Percentiles rank a stretch among this genome's conserved stretches.
Evolutionary conservation across 2,797 vertebrate species (phyloP).

Genomic region (Danio choprae): DNA sequence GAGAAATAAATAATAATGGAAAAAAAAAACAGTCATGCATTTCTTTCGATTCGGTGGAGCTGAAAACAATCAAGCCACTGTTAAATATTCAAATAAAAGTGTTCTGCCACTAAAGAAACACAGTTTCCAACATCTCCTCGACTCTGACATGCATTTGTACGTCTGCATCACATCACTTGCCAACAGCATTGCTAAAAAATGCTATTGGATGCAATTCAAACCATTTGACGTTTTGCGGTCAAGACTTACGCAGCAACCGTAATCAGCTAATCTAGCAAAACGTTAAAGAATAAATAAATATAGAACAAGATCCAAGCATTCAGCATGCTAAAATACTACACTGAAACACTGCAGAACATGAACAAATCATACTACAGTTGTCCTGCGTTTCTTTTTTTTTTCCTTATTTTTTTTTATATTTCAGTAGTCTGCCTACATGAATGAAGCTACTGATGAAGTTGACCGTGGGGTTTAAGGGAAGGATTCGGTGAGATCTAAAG

Average conservation of each 20-base stretch:
- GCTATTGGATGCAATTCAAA: constrained; percentile 45
- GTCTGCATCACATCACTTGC: constrained; percentile 68
- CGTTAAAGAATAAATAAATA: constrained; percentile 64
- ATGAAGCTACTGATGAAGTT: constrained; percentile 60
- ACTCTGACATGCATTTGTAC: constrained; percentile 21
- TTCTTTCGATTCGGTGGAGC: constrained; percentile 46
- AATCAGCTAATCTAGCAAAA: constrained; percentile 60
- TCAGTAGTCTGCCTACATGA: constrained; percentile 56
- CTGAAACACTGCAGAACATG: constrained; percentile 62
- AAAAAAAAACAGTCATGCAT: constrained; percentile 45
- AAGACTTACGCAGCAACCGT: constrained; percentile 60
- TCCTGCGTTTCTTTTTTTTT: constrained; percentile 30
- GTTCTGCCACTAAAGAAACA: constrained; percentile 20
- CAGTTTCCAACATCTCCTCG: constrained; percentile 21
- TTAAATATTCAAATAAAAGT: constrained; percentile 39
- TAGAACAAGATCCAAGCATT: constrained; percentile 63
- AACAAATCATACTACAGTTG: constrained; percentile 62
- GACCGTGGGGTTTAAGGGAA: constrained; percentile 55
- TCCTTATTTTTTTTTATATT: constrained; percentile 37
- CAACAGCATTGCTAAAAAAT: constrained; percentile 67
- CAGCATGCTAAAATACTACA: constrained; percentile 72
- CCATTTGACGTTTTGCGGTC: constrained; percentile 64
- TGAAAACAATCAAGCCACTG: constrained; percentile 43
- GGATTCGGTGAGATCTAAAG: constrained; percentile 55
- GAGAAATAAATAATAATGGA: neutral